These are phyloP conservation scores for Eudasyphora cyanicolor DNA, from an alignment of 2,888 invertebrate genomes.

Conservation along the genomic window DNA sequence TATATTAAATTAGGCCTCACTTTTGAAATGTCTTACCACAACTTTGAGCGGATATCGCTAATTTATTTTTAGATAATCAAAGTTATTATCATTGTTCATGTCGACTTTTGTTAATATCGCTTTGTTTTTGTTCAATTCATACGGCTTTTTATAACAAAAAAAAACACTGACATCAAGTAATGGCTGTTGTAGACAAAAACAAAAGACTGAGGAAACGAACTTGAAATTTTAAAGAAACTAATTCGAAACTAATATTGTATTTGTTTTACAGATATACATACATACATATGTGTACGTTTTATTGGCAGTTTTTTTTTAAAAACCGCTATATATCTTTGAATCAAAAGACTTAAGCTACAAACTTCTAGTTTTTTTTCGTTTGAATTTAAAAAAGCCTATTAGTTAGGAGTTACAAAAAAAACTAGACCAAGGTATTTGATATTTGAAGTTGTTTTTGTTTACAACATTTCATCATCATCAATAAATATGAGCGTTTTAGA, in stretches of 20 bases:
- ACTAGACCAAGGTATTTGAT: constrained; percentile 18
- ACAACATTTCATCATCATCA: neutral
- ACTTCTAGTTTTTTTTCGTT: too few species aligned
- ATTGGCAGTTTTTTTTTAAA: too few species aligned
- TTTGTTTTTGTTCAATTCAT: too few species aligned
- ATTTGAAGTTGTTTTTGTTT: neutral
- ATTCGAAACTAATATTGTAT: neutral
- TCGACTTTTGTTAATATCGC: neutral
- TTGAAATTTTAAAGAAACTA: neutral
- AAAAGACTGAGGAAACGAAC: constrained; percentile 6
- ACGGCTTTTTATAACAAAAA: neutral
- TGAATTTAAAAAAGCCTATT: too few species aligned
- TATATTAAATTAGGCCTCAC: too few species aligned
- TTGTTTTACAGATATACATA: neutral
- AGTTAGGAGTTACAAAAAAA: neutral
- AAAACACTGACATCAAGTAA: neutral
- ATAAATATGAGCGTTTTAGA: constrained; percentile 1
- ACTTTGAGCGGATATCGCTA: too few species aligned
- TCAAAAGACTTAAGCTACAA: too few species aligned
- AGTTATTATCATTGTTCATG: neutral
- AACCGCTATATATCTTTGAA: too few species aligned
- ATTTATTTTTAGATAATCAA: neutral
- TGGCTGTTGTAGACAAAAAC: neutral
- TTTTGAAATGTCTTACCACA: neutral
- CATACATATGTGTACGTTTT: too few species aligned